Base-by-base conservation (phyloP, 2,113 vertebrate species). In the Zeus faber region DNA sequence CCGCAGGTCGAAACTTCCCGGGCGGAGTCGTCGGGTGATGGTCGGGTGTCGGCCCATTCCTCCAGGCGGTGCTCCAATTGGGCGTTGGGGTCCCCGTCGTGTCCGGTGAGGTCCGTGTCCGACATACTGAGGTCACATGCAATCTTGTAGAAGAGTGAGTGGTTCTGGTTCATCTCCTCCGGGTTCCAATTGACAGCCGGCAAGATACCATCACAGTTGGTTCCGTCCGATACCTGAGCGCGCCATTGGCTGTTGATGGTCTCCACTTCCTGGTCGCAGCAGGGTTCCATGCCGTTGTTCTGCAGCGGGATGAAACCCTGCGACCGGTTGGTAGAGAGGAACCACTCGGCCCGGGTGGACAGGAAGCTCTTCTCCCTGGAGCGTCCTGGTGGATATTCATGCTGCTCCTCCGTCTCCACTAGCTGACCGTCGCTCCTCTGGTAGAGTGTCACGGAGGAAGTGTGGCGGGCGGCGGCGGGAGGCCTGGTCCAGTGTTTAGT, bases 291-390 rank as follows among this genome's bases (percentile, higher is more conserved):
- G 8, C 45, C 62, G 3, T 62, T 65, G 55, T 74, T 73, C 50
- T 70, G 67, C 29, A 87, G 26, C 3, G 88, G 87, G 22, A 77
- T 78, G 41, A 72, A 77, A 25, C 72, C 86, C 6, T 84, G 83
- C 72, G 78, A 85, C 53, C 82, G 76, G 55, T 53, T 82, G 45
- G 85, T 86, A 25, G 89, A 89, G 23, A 89, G 83, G 59, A 91
- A 90, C 83, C 89, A 87, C 54, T 89, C 86, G 31, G 85, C 58
- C 67, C 77, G 16, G 16, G 9, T 44, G 41, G 41, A 37, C 33
- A 14, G 33, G 33, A n/a, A 37, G 11, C 11, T 37, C n/a, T n/a
- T n/a, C 33, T 37, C 33, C 33, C 33, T 14, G 33, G 33, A n/a
- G 33, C 3, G 33, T 14, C 33, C 33, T 37, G 33, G 33, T n/a